Evolutionary conservation across 2,113 vertebrate species (phyloP).

Genomic region (Thamnaconus septentrionalis): DNA sequence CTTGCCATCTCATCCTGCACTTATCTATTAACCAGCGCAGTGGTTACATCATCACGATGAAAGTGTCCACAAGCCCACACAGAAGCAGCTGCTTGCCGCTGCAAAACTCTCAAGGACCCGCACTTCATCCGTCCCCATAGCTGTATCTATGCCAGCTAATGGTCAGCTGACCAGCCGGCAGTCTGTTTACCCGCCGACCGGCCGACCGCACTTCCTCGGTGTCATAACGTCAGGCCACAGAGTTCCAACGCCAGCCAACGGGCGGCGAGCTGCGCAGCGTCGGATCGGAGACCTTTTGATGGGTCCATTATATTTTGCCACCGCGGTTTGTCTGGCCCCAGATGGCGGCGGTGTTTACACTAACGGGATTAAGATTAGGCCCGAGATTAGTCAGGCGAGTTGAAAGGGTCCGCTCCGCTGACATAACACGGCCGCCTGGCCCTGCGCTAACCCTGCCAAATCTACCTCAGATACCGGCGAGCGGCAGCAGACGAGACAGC

Average conservation of each 20-base stretch:
- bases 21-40: constrained; percentile 49
- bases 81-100: constrained; percentile 15
- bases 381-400: constrained; percentile 63
- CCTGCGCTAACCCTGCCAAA: constrained; percentile 12
- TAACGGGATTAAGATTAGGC: constrained; percentile 73
- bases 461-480: constrained; percentile 24
- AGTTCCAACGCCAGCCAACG: neutral
- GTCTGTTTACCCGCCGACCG: neutral
- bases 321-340: constrained; percentile 54
- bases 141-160: neutral
- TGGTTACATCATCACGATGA: constrained; percentile 40
- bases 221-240: constrained; percentile 22
- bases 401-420: constrained; percentile 45
- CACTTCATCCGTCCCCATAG: no score
- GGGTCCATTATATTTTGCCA: constrained; percentile 57
- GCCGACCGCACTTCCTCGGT: constrained; percentile 9
- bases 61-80: constrained; percentile 11
- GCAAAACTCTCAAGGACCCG: neutral
- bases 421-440: constrained; percentile 30
- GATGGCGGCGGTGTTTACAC: constrained; percentile 66
- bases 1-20: neutral
- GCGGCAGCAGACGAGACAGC: constrained; percentile 2
- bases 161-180: neutral
- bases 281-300: constrained; percentile 50
- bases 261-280: constrained; percentile 12